A percentile compares a stretch with the other conserved stretches of the same genome.
phyloP scores from a whole-genome alignment of 1,140 invertebrate species.

The Choristoneura fumiferana region DNA sequence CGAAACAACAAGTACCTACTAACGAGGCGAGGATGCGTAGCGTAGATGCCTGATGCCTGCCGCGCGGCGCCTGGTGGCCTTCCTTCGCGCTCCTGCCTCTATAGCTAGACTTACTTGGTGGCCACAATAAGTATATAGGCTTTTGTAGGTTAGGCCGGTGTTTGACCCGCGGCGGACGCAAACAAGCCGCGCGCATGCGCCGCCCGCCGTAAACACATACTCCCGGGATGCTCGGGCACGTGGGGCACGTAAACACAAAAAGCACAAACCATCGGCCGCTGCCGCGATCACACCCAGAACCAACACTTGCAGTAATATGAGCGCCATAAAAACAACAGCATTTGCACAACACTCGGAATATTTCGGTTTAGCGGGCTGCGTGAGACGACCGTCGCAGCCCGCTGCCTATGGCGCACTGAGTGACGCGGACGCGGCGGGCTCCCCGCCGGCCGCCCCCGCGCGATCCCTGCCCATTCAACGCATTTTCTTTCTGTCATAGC shows the following conservation, averaged over 20 bases:
- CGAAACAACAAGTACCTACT: background rate
- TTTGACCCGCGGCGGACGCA: constrained; percentile 60
- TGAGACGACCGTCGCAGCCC: constrained; percentile 65
- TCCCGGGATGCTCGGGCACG: constrained; percentile 48
- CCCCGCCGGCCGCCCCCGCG: constrained; percentile 28
- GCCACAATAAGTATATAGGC: constrained; percentile 50
- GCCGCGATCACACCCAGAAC: constrained; percentile 70
- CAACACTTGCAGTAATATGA: constrained; percentile 71
- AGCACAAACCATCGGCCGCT: constrained; percentile 58
- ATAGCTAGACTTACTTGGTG: constrained; percentile 60
- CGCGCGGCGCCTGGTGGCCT: background rate
- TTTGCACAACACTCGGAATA: constrained; percentile 66
- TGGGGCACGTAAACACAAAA: constrained; percentile 48
- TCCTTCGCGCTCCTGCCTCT: constrained; percentile 22
- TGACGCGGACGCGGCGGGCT: constrained; percentile 28
- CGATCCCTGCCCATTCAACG: constrained; percentile 69
- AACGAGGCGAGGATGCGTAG: background rate
- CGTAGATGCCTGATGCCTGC: background rate
- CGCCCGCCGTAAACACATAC: constrained; percentile 59
- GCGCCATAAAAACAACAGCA: constrained; percentile 75
- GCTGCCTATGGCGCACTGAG: constrained; percentile 65
- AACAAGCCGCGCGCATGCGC: constrained; percentile 68
- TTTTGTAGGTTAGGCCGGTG: constrained; percentile 64
- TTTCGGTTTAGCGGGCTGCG: constrained; percentile 61
- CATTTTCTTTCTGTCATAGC: constrained; percentile 75